A percentile compares a stretch with the other conserved stretches of the same genome.
phyloP scores from a whole-genome alignment of 2,113 vertebrate genomes.

The Phrynosoma platyrhinos region DNA sequence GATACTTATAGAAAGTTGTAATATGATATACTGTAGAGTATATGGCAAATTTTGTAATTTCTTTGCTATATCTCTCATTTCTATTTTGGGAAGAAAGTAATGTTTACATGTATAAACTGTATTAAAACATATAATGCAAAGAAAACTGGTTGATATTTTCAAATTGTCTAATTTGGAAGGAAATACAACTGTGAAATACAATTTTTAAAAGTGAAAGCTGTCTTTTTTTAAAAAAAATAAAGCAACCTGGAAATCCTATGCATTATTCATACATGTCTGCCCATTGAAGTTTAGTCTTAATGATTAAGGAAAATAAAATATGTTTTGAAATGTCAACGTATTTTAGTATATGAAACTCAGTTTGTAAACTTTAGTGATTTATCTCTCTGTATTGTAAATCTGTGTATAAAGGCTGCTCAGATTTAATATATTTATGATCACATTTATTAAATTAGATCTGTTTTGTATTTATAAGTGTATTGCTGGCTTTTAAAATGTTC shows the following conservation, averaged over 20 bases:
- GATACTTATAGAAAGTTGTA: slow-evolving; percentile 53
- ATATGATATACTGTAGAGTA: slow-evolving; percentile 49
- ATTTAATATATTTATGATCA: slow-evolving; percentile 54
- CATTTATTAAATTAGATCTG: slow-evolving; percentile 66
- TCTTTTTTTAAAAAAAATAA: slow-evolving; percentile 30
- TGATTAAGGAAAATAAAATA: slow-evolving; percentile 45
- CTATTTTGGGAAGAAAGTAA: slow-evolving; percentile 40
- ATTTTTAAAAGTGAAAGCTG: slow-evolving; percentile 46
- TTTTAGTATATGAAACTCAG: slow-evolving; percentile 23
- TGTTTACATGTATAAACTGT: slow-evolving; percentile 33
- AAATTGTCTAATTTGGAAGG: slow-evolving; percentile 44
- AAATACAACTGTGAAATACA: slow-evolving; percentile 35
- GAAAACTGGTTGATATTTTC: not conserved
- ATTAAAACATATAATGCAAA: slow-evolving; percentile 27
- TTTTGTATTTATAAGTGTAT: slow-evolving; percentile 59
- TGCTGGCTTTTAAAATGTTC: slow-evolving; percentile 41
- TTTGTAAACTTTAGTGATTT: slow-evolving; percentile 66
- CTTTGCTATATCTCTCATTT: slow-evolving; percentile 16
- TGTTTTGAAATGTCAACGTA: slow-evolving; percentile 66
- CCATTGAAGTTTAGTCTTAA: slow-evolving; percentile 32
- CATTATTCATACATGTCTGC: slow-evolving; percentile 18
- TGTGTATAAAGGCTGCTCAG: slow-evolving; percentile 63
- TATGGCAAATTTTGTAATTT: slow-evolving; percentile 38
- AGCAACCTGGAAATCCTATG: slow-evolving; percentile 42
- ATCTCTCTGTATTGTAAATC: slow-evolving; percentile 65